Base-by-base conservation (phyloP, 1,140 invertebrate genomes). In the Camponotus pennsylvanicus region DNA sequence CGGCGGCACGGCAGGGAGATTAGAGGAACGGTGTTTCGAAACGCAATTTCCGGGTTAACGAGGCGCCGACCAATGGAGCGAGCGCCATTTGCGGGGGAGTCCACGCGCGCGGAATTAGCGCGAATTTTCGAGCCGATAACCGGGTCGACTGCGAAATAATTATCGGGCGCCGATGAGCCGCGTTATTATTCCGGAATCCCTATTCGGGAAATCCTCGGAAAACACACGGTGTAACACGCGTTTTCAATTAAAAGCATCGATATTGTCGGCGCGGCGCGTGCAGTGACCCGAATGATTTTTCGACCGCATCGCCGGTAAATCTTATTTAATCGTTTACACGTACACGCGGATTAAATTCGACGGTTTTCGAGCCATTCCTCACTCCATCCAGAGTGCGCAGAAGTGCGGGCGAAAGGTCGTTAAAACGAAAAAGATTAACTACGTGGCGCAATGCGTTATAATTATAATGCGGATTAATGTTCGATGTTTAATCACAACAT, bases 81-180 rank as follows among this genome's bases (percentile, higher is more conserved):
- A 66, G 59, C 73, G 61, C 64, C 70, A 85, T 85, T 85, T 85
- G 73, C 55, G 82, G 75, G 64, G 59, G 73, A 21, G 49, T 52
- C 80, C 82, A 66, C 61, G 42, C 73, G 84, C 40, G 82, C 71
- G 76, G 76, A 80, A 86, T 86, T 86, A 86, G 75, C 84, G 64
- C 75, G 76, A 86, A 86, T 79, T 76, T 78, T 69, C 75, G 84
- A 66, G 67, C 45, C 85, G 79, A 84, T 86, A 86, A 85, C 66
- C 78, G 85, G 85, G 79, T 86, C 80, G 79, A 86, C 79, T 83
- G 85, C 67, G 67, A 86, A 86, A 86, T 86, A 86, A 86, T 86
- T 86, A 86, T 86, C 69, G 85, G 67, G 37, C 61, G 79, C 77
- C 85, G 85, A 86, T 84, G 79, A 73, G 42, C 85, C 85, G 66